Base-by-base conservation (phyloP, 2,113 vertebrate species). In the Tichodroma muraria region DNA sequence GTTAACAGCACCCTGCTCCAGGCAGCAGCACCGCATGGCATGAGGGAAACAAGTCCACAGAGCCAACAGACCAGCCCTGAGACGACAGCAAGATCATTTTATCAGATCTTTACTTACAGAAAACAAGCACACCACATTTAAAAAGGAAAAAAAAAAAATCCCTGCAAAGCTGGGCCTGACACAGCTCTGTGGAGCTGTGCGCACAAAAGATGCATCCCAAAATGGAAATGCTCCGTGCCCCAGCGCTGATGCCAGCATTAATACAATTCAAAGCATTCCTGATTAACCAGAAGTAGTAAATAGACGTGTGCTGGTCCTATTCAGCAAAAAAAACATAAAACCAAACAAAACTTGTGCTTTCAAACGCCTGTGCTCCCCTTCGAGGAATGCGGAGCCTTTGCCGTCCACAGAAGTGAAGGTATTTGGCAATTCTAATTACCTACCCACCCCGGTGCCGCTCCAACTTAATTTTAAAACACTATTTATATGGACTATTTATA, bases 381-480 rank as follows among this genome's bases (percentile, higher is more conserved):
- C 72, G 76, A 96, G 85, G 93, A 97, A 97, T 95, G 95, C 1
- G 1, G 57, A 87, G 95, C 91, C 81, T 92, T 95, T 93, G 91
- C 86, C 0, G 12, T 60, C 53, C 94, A 91, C 85, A 95, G 94
- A 93, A 91, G 94, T 94, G 93, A 90, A 95, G 80, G 93, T 94
- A 95, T 95, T 97, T 95, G 95, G 95, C 94, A 97, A 96, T 96
- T 97, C 96, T 97, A 97, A 97, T 97, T 91, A 95, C 94, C 95
- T 88, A 93, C 64, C 93, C 95, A 96, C 93, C 93, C 94, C 40
- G 5, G 89, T 90, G 95, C 91, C 1, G 82, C 95, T 95, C 76
- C 92, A 91, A 60, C 85, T 93, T 88, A 35, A 94, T 93, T 91
- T 96, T 95, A 95, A 96, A 91, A 83, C 88, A 75, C 96, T 95